Percentiles rank a stretch among this genome's conserved stretches.
phyloP scores from a whole-genome alignment of 2,888 invertebrate genomes.

The Ophion obscuratus region DNA sequence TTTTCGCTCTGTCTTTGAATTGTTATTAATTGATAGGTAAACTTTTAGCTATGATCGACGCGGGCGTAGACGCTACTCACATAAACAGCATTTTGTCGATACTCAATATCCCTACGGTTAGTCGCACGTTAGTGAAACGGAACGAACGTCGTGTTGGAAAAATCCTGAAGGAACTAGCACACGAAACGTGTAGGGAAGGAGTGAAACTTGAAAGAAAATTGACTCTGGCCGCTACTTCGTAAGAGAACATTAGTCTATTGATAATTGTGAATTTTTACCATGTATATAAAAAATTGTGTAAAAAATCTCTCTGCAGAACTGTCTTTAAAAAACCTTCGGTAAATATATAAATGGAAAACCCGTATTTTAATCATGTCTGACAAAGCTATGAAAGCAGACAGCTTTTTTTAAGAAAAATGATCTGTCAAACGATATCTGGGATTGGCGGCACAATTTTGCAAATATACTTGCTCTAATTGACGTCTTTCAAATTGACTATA shows the following conservation, averaged over 20 bases:
- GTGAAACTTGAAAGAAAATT: not conserved
- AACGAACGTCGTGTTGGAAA: slow-evolving; percentile 5
- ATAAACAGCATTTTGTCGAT: slow-evolving; percentile 37
- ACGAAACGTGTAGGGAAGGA: not conserved
- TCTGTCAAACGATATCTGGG: too few species aligned
- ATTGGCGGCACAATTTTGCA: too few species aligned
- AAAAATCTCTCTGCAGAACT: too few species aligned
- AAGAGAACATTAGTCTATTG: not conserved
- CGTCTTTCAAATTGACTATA: too few species aligned
- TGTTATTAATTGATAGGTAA: not conserved
- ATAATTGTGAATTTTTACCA: not conserved
- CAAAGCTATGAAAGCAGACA: too few species aligned
- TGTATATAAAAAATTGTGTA: too few species aligned
- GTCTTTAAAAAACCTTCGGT: too few species aligned
- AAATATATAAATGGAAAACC: too few species aligned
- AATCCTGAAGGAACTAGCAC: not conserved
- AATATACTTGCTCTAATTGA: too few species aligned
- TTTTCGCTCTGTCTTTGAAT: not conserved
- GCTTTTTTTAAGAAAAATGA: too few species aligned
- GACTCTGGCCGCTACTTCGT: not conserved
- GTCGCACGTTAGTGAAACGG: not conserved
- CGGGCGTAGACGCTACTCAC: slow-evolving; percentile 24
- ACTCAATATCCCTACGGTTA: slow-evolving; percentile 24
- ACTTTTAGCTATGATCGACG: slow-evolving; percentile 35
- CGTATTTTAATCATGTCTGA: too few species aligned